Evolutionary conservation across 2,113 vertebrate genomes (phyloP), one percentile per base, ranked within the genome.

Genomic region (Muntiacus reevesi): DNA sequence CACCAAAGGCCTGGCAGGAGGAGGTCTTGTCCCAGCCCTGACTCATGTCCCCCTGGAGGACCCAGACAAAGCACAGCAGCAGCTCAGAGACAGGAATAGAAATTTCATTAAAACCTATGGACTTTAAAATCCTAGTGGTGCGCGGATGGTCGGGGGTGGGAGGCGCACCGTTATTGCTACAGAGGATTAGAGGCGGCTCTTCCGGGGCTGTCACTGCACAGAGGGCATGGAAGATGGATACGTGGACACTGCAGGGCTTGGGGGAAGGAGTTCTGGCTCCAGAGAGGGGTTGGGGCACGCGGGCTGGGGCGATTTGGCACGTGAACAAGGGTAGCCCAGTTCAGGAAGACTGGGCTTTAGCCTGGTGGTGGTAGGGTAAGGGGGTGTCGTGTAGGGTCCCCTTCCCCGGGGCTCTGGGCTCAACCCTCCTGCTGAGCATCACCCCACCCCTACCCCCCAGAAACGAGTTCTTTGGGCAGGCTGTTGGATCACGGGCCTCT

Each of bases 21-120:
- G 88, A 95, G 83, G 87, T 94, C 90, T 95, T 78, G 71, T 60
- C 96, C 90, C 85, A 83, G 94, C 90, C 87, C 78, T 90, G 60
- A 95, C 91, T 95, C 84, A 81, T 84, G 74, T 92, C 17, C 94
- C 96, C 45, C 9, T 30, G 8, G 87, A 9, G 2, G 15, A 45
- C 97, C 94, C 95, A 95, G 96, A 98, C 97, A 98, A 98, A 98
- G 92, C 89, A 97, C 97, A 98, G 96, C 83, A 36, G 0, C 95
- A 93, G 95, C 98, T 95, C 89, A 4, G 89, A 89, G 97, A 98
- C 98, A 98, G 99, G 98, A 99, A 99, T 99, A 99, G 98, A 99
- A 99, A 99, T 99, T 98, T 99, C 99, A 99, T 99, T 99, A 99
- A 99, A 99, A 98, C 96, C 99, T 99, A 99, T 98, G 98, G 98